These are phyloP conservation scores for Fringilla coelebs DNA, from an alignment of 2,797 vertebrate genomes.

Conservation along the genomic window DNA sequence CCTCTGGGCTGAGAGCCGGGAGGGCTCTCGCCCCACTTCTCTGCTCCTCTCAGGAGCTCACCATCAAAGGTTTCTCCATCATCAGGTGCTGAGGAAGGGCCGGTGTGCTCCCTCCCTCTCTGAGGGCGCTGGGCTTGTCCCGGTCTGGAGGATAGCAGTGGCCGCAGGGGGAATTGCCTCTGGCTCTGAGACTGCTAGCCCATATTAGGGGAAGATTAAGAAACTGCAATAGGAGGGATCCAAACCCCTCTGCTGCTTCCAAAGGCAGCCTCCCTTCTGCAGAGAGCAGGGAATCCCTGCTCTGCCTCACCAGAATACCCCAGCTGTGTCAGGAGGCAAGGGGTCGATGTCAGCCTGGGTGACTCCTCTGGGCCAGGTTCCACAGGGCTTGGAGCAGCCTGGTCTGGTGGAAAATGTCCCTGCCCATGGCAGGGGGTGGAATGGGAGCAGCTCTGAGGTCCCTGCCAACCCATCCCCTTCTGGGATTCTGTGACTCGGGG, in stretches of 20 bases:
- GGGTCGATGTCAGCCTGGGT: neutral
- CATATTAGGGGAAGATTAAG: neutral
- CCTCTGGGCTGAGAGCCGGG: neutral
- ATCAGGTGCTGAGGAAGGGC: neutral
- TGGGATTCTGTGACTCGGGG: neutral
- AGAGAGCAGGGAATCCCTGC: neutral
- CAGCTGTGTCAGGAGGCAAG: neutral
- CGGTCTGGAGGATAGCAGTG: neutral
- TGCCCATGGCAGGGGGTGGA: neutral
- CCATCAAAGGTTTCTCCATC: neutral
- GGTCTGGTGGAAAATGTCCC: neutral
- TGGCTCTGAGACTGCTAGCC: neutral
- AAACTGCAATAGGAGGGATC: neutral
- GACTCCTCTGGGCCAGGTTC: neutral
- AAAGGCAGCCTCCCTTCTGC: neutral
- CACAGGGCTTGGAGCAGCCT: neutral
- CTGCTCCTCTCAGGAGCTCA: neutral
- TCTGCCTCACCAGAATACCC: neutral
- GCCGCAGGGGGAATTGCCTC: neutral
- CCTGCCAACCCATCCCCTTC: neutral
- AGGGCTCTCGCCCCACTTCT: neutral
- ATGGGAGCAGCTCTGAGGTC: neutral
- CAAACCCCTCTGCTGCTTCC: neutral
- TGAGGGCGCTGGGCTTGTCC: rapidly evolving
- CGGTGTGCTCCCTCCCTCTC: neutral